A percentile compares a stretch with the other conserved stretches of the same genome.
Evolutionary conservation across 2,888 invertebrate genomes (phyloP).

Genomic region (Dimorphilus gyrociliatus): DNA sequence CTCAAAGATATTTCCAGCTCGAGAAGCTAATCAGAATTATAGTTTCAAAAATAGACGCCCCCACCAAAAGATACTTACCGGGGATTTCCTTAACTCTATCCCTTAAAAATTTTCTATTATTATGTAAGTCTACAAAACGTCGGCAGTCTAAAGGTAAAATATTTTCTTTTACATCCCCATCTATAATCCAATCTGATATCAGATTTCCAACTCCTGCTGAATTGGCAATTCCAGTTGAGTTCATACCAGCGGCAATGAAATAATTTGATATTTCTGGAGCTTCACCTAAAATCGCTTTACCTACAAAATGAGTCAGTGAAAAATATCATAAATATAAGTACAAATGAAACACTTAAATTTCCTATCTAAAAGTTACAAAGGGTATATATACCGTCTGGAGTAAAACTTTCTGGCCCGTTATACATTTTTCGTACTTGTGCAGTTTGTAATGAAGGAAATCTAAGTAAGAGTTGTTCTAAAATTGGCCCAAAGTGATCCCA

Average conservation of each 20-base stretch:
- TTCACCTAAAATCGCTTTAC: slow-evolving; percentile 87
- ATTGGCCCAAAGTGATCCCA: slow-evolving; percentile 89
- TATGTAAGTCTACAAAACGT: slow-evolving; percentile 66
- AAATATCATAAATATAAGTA: no score
- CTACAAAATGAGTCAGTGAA: no score
- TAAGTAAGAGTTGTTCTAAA: slow-evolving; percentile 62
- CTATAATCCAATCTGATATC: slow-evolving; percentile 68
- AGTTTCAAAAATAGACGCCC: no score
- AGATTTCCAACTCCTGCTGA: slow-evolving; percentile 86
- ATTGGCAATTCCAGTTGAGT: slow-evolving; percentile 82
- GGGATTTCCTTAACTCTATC: slow-evolving; percentile 84
- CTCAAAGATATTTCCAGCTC: no score
- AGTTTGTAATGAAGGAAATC: slow-evolving; percentile 60
- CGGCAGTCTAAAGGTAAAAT: slow-evolving; percentile 76
- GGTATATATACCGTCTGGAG: slow-evolving; percentile 90
- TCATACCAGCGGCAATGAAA: slow-evolving; percentile 84
- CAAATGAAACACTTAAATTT: no score
- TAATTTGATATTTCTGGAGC: slow-evolving; percentile 75
- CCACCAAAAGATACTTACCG: slow-evolving; percentile 42
- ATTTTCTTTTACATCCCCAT: slow-evolving; percentile 62
- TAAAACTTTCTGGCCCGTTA: slow-evolving; percentile 83
- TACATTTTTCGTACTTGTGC: slow-evolving; percentile 61
- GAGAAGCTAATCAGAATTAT: no score
- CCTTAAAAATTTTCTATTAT: slow-evolving; percentile 75
- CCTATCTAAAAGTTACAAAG: no score